Evolutionary conservation across 2,888 invertebrate genomes (phyloP), one percentile per base, ranked within the genome.

Genomic region (Spialia ferax): DNA sequence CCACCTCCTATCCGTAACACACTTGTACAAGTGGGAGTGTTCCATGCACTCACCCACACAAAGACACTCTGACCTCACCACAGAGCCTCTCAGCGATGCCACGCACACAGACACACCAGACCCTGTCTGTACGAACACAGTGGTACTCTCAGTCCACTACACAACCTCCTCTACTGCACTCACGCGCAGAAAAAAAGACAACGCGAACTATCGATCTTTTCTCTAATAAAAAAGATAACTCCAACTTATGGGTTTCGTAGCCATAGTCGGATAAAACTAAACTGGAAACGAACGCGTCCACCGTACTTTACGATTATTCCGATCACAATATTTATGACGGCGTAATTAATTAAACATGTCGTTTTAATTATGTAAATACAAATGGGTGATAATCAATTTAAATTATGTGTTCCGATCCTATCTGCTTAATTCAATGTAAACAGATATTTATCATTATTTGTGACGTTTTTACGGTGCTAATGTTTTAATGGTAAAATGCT

Each of bases 131-230:
- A 91, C 91, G 80, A 86, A 89, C 91, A 91, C 91, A 91, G 81
- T 82, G 86, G 86, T 88, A 91, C 93, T 90, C 92, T 91, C 92
- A 93, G 92, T 92, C 81, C 83, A 83, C 87, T 84, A 93, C 85
- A 92, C 89, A 89, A 90, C 93, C 91, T 93, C 93, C 84, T 89
- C 89, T 88, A 86, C 90, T 92, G 92, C 93, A 93, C 93, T 93
- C 93, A 93, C 93, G 92, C 93, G 92, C 92, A 93, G 82, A 87
- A 92, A 93, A 93, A 93, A 91, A 92, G 87, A 89, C 86, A 89
- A 88, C 87, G 91, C 91, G 91, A 90, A 91, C 91, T 91, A 91
- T 92, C 90, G 91, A 91, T 90, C 89, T 92, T 93, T 93, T 89
- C 91, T 85, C 82, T 84, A 90, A 86, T 83, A 81, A 81, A 87